Base-by-base conservation (phyloP, 2,888 invertebrate species). In the Drosophila kanekoi region DNA sequence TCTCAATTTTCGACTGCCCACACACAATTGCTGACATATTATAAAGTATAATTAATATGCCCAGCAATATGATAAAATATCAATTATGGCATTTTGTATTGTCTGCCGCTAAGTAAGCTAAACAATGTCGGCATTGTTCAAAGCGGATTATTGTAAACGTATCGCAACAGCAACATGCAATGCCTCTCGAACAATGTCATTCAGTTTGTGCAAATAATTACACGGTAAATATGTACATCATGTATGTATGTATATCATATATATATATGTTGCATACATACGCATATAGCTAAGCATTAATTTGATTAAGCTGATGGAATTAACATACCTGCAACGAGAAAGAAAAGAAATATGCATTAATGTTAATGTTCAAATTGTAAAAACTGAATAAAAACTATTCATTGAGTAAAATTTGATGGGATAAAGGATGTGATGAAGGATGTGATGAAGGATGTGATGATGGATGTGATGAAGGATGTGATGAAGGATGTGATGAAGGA, bases 111-210 rank as follows among this genome's bases (percentile, higher is more conserved):
- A 51, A 65, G 58, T 57, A 37, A 64, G 51, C 48, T 40, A 18
- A 49, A 76, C 82, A 79, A 76, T 76, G 35, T 28, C 13, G 18
- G 48, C 69, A 72, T 79, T 79, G 77, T 79, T 28, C 60, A 48
- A 37, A 9, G 28, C 43, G 23, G 28, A 58, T 41, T 73, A 47
- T 32, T 14, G 62, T 33, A 45, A 56, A 44, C 18, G 49, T 45
- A 52, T 53, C 49, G 38, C 14, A 28, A 48, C 41, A n/a, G 35
- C 58, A 45, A 33, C 72, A 72, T 73, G 72, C 73, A 60, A 72
- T 51, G 49, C 28, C 58, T 16, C 49, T 47, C 44, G 18, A 33
- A 65, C 57, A 67, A 68, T 72, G 62, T 45, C 68, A 40, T 43
- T 23, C 45, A 56, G 40, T 41, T 63, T 69, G 45, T 59, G 68